Evolutionary conservation across 2,888 invertebrate species (phyloP).

Genomic region (Hydrotaea cyrtoneurina): DNA sequence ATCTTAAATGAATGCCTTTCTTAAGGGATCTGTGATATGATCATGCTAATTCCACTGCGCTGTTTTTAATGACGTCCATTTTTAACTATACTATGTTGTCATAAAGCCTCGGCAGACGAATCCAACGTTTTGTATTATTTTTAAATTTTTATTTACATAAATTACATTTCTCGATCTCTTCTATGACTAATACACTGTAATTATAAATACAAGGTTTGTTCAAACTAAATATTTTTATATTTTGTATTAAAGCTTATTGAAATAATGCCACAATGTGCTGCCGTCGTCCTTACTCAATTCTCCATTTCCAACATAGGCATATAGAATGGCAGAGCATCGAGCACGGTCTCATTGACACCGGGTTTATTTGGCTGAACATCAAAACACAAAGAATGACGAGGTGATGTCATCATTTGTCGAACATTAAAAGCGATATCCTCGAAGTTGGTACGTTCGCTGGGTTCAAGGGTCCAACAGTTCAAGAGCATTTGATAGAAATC

Average conservation of each 20-base stretch:
- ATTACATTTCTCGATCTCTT: conserved; percentile 28
- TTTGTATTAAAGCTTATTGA: conserved; percentile 52
- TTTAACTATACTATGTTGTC: too few species aligned
- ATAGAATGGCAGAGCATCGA: conserved; percentile 78
- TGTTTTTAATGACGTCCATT: too few species aligned
- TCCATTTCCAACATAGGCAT: conserved; percentile 79
- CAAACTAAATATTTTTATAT: conserved; percentile 18
- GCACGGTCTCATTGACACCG: conserved; percentile 59
- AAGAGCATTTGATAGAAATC: conserved; percentile 91
- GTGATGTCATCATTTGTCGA: conserved; percentile 79
- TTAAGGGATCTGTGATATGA: too few species aligned
- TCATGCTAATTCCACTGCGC: too few species aligned
- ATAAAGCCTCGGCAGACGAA: too few species aligned
- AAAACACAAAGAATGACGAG: conserved; percentile 78
- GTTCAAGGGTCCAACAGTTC: conserved; percentile 92
- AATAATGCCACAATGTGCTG: background rate
- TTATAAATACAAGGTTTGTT: background rate
- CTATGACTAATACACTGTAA: background rate
- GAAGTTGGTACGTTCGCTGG: conserved; percentile 89
- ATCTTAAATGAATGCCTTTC: too few species aligned
- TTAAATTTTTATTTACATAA: conserved; percentile 60
- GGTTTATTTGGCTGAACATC: conserved; percentile 73
- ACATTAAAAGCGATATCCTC: conserved; percentile 83
- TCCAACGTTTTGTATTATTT: too few species aligned
- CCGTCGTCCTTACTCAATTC: conserved; percentile 67